These are phyloP conservation scores for Ceyx cyanopectus DNA, from an alignment of 2,113 vertebrate species.

Conservation along the genomic window DNA sequence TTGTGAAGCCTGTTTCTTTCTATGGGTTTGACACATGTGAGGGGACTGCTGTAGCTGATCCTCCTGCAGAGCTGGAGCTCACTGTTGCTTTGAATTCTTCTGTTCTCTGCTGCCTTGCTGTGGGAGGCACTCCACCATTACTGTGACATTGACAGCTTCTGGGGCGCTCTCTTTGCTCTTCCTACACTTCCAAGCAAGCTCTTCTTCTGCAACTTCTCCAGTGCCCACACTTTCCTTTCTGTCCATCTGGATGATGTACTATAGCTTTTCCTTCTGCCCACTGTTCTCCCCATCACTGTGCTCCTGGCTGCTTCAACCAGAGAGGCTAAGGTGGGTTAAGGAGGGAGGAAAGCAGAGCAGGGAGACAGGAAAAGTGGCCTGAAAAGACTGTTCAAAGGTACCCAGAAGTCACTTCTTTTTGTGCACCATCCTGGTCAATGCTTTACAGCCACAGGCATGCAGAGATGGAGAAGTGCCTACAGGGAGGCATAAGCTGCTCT, in stretches of 20 bases:
- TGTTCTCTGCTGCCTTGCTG: neutral
- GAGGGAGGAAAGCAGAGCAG: neutral
- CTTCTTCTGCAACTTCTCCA: neutral
- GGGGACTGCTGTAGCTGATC: neutral
- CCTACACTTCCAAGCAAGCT: neutral
- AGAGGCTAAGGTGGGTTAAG: neutral
- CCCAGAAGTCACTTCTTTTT: neutral
- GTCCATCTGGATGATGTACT: neutral
- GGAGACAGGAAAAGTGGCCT: neutral
- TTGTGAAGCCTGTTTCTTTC: constrained; percentile 2
- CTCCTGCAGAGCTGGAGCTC: neutral
- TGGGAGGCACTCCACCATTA: neutral
- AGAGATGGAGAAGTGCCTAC: neutral
- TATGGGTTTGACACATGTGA: accelerated
- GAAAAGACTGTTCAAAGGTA: neutral
- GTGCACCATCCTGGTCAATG: neutral
- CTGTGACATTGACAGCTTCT: neutral
- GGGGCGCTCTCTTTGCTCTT: neutral
- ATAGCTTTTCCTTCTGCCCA: neutral
- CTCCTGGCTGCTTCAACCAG: neutral
- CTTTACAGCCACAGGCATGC: neutral
- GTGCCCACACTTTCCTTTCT: neutral
- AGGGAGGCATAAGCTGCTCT: neutral
- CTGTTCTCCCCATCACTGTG: accelerated
- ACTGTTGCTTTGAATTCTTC: neutral